Evolutionary conservation across 2,113 vertebrate species (phyloP), one percentile per base, ranked within the genome.

Genomic region (Mastomys natalensis): DNA sequence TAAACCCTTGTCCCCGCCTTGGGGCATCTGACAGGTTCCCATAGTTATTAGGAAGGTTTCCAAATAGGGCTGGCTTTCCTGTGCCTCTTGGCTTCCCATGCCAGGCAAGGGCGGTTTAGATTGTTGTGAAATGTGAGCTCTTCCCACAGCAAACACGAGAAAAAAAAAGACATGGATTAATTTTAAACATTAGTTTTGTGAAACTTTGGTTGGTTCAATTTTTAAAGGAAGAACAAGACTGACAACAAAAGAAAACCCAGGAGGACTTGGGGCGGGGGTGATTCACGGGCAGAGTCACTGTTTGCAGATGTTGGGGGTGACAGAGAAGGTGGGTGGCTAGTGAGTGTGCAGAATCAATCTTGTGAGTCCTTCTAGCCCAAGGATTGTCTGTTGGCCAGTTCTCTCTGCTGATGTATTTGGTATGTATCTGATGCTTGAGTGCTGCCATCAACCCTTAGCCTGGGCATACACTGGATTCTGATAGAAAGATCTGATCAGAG

Each of bases 21-120:
- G 4, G 93, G 88, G 90, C 86, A 87, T 29, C 89, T 0, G 5
- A 58, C 17, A 70, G 58, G 74, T 84, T 89, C 86, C 66, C 78
- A 17, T 74, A 43, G 86, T 95, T 84, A 97, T 97, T 84, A 84
- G 58, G 12, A 60, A 45, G 85, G 45, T 78, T 95, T 97, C 89
- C 80, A 87, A 53, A 60, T 5, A 31, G 80, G 92, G 22, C 64
- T 90, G 94, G 72, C 87, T 95, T 87, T 78, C 78, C 68, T 0
- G 19, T 2, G 7, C 29, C 45, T 90, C n/a, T 62, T 24, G 81
- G 1, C 16, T 24, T 64, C 48, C 80, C n/a, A 0, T 3, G n/a
- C 53, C 80, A 72, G 92, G 74, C n/a, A 24, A 51, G 85, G 45
- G 66, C 68, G n/a, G 76, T 45, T 87, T 91, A 58, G 74, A 77